Conservation (phyloP, 2,113 vertebrate species). For the Psammodynastes pulverulentus region DNA sequence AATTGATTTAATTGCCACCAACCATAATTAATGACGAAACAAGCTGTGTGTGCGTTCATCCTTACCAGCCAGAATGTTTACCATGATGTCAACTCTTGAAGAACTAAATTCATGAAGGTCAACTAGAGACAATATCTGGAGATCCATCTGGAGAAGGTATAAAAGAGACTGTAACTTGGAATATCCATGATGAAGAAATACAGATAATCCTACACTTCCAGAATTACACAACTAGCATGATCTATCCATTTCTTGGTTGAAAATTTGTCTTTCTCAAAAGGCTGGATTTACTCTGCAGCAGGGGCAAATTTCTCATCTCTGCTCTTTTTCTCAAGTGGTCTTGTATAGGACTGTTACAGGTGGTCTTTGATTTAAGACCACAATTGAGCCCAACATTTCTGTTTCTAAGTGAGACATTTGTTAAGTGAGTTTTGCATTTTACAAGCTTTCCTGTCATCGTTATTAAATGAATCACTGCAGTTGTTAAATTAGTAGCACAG, state of each 20-base stretch:
- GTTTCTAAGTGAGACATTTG: not conserved
- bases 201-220: not conserved
- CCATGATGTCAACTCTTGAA: not conserved
- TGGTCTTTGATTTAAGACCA: not conserved
- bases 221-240: not conserved
- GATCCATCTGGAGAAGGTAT: not conserved
- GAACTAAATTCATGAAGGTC: not conserved
- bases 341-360: not conserved
- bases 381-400: not conserved
- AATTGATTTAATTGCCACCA: not conserved
- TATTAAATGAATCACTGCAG: not conserved
- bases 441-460: not conserved
- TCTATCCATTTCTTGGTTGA: not conserved
- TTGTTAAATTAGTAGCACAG: not conserved
- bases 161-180: not conserved
- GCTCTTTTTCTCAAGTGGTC: not conserved
- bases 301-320: not conserved
- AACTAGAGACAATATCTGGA: not conserved
- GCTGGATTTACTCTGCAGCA: not conserved
- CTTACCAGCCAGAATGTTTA: not conserved
- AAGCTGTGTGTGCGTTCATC: not conserved
- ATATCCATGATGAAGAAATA: not conserved
- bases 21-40: not conserved
- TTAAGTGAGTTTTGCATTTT: not conserved
- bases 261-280: not conserved